phyloP scores from a whole-genome alignment of 2,888 invertebrate species.

The Sarcophaga subvicina region DNA sequence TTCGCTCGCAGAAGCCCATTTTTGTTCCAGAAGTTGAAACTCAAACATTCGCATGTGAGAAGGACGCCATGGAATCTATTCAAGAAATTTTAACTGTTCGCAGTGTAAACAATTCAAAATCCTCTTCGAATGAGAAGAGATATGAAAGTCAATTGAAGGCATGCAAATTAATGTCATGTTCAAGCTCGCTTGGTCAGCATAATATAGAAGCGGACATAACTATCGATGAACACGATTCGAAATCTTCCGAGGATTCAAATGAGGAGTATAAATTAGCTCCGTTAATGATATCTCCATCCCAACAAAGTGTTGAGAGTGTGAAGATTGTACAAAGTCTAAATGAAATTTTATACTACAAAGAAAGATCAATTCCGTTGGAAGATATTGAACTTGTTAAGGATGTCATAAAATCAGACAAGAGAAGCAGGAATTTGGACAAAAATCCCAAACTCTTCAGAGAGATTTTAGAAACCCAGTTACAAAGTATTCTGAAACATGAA shows the following conservation, averaged over 20 bases:
- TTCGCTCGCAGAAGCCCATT: slow-evolving; percentile 31
- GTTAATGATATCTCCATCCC: slow-evolving; percentile 56
- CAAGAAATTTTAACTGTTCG: slow-evolving; percentile 72
- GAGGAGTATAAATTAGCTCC: slow-evolving; percentile 70
- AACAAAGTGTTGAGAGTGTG: neutral
- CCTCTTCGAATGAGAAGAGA: slow-evolving; percentile 55
- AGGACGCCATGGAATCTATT: slow-evolving; percentile 70
- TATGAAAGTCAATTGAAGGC: neutral
- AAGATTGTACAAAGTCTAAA: slow-evolving; percentile 69
- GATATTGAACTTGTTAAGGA: slow-evolving; percentile 72
- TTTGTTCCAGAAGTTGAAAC: slow-evolving; percentile 49
- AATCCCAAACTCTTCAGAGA: slow-evolving; percentile 73
- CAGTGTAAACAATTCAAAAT: slow-evolving; percentile 69
- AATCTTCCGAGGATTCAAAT: slow-evolving; percentile 53
- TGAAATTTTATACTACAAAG: slow-evolving; percentile 67
- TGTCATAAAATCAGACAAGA: slow-evolving; percentile 73
- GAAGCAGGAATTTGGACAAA: slow-evolving; percentile 68
- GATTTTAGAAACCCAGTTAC: slow-evolving; percentile 71
- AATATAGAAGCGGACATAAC: neutral
- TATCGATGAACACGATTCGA: neutral
- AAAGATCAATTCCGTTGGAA: slow-evolving; percentile 62
- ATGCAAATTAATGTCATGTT: neutral
- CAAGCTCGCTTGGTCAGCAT: neutral
- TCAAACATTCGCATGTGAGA: slow-evolving; percentile 32
- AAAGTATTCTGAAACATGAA: slow-evolving; percentile 73